These are phyloP conservation scores for Sebastes trivittatus DNA, from an alignment of 2,797 vertebrate genomes.

Conservation along the genomic window DNA sequence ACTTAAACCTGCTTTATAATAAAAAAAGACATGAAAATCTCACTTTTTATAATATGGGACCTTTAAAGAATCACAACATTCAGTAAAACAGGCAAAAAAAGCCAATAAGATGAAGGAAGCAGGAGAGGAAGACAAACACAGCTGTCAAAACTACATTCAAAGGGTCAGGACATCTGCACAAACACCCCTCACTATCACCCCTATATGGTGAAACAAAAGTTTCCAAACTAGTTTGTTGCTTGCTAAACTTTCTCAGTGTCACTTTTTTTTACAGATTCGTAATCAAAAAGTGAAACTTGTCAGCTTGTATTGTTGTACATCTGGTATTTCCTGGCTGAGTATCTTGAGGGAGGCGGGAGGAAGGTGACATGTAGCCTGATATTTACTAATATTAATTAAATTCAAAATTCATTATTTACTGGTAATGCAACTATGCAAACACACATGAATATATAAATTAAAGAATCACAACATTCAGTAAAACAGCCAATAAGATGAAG, in stretches of 20 bases:
- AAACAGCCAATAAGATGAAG: background rate
- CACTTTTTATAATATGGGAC: no score
- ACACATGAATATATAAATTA: background rate
- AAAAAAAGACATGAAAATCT: no score
- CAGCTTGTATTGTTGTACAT: background rate
- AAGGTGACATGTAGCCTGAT: background rate
- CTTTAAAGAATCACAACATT: background rate
- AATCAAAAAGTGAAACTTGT: background rate
- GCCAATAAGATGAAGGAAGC: background rate
- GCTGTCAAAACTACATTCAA: background rate
- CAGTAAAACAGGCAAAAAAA: background rate
- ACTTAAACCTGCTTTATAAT: no score
- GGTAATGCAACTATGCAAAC: background rate
- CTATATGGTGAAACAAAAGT: background rate
- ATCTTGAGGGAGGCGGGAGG: background rate
- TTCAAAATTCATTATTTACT: no score
- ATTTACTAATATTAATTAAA: no score
- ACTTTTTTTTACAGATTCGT: background rate
- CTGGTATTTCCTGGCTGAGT: background rate
- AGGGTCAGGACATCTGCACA: background rate
- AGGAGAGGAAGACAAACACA: slow-evolving; percentile 2
- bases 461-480: background rate
- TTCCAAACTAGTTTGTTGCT: background rate
- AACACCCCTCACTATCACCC: background rate
- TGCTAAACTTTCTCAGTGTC: background rate